These are phyloP conservation scores for Leptodactylus fuscus DNA, from an alignment of 2,113 vertebrate genomes.

Conservation along the genomic window DNA sequence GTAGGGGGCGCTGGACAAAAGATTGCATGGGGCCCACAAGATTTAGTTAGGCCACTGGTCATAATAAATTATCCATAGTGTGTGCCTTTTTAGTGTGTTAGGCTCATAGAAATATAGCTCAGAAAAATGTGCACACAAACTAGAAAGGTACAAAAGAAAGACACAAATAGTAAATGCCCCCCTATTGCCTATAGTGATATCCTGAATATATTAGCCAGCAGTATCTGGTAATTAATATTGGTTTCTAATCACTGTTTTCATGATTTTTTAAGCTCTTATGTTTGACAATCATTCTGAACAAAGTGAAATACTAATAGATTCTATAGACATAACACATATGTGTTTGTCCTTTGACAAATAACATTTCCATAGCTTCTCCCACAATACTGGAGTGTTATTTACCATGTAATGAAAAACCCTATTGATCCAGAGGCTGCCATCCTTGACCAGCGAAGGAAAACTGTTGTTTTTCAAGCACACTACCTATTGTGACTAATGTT, in stretches of 20 bases:
- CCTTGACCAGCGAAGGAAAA: slow-evolving; percentile 55
- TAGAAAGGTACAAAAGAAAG: too few relatives aligned
- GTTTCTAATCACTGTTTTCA: not conserved
- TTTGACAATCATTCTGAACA: not conserved
- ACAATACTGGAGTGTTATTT: slow-evolving; percentile 52
- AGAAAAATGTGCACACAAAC: too few relatives aligned
- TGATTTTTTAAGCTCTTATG: not conserved
- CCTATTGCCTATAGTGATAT: not conserved
- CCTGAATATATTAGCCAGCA: not conserved
- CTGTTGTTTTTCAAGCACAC: slow-evolving; percentile 49
- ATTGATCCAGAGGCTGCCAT: slow-evolving; percentile 52
- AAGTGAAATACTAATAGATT: not conserved
- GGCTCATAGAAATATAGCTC: too few relatives aligned
- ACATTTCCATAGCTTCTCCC: slow-evolving; percentile 43
- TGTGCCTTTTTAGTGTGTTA: too few relatives aligned
- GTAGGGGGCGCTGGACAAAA: too few relatives aligned
- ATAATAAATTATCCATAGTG: too few relatives aligned
- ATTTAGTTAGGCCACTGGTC: too few relatives aligned
- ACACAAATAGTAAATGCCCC: too few relatives aligned
- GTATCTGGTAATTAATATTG: not conserved
- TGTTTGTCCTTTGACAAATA: slow-evolving; percentile 41
- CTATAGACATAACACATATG: slow-evolving; percentile 18
- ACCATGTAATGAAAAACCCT: slow-evolving; percentile 57
- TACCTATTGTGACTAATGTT: slow-evolving; percentile 53
- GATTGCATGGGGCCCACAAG: too few relatives aligned